Conservation (phyloP, 2,888 invertebrate genomes). For the Tenthredo notha region DNA sequence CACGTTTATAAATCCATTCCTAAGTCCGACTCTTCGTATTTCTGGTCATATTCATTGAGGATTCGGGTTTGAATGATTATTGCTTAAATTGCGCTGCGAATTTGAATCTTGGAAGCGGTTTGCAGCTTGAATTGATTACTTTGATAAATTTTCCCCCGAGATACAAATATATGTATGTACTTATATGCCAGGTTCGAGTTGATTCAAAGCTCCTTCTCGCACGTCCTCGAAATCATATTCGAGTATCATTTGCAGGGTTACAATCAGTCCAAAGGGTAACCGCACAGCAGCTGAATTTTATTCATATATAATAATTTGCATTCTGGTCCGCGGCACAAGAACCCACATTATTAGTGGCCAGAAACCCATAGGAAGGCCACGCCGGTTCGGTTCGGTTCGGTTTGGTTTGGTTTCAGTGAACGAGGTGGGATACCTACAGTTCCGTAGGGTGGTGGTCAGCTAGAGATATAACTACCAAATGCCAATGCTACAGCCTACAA, state of each 20-base stretch:
- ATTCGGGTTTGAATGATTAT: background rate
- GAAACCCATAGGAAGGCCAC: slow-evolving; percentile 60
- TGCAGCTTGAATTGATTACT: slow-evolving; percentile 14
- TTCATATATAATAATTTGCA: slow-evolving; percentile 74
- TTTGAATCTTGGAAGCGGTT: background rate
- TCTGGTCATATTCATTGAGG: background rate
- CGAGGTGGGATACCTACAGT: slow-evolving; percentile 28
- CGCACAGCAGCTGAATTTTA: slow-evolving; percentile 62
- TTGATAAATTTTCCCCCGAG: slow-evolving; percentile 2
- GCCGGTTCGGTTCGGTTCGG: background rate
- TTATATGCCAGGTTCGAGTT: slow-evolving; percentile 11
- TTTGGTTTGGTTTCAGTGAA: slow-evolving; percentile 52
- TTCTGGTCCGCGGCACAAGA: slow-evolving; percentile 70
- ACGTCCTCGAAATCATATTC: slow-evolving; percentile 55
- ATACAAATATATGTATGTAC: background rate
- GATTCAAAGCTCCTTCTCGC: background rate
- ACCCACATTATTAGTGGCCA: slow-evolving; percentile 72
- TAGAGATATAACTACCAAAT: slow-evolving; percentile 43
- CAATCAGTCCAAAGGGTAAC: slow-evolving; percentile 58
- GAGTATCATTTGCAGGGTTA: slow-evolving; percentile 60
- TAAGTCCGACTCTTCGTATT: background rate
- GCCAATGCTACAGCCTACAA: slow-evolving; percentile 33
- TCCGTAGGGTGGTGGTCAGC: slow-evolving; percentile 57
- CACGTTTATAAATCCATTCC: background rate
- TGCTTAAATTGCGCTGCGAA: background rate